These are phyloP conservation scores for Lissonota sp. DNA, from an alignment of 2,888 invertebrate species.

Conservation along the genomic window DNA sequence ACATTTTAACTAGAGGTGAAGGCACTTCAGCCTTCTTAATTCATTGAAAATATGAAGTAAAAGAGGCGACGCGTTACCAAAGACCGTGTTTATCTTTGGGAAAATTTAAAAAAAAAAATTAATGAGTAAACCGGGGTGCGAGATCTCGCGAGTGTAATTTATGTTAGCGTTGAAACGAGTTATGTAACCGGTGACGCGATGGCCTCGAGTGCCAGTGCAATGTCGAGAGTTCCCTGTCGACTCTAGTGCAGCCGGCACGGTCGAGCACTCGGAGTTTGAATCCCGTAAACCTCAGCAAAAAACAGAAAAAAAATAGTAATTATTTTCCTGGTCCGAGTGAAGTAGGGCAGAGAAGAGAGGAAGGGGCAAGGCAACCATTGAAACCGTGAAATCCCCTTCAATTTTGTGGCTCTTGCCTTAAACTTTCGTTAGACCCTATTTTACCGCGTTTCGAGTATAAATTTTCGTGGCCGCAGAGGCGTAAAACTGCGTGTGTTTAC, in stretches of 20 bases:
- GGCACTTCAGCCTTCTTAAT: not conserved
- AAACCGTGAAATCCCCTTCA: constrained; percentile 48
- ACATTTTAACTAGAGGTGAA: not conserved
- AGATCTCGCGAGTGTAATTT: constrained; percentile 11
- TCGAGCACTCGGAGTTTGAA: constrained; percentile 22
- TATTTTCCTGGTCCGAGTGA: constrained; percentile 43
- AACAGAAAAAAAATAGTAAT: constrained; percentile 43
- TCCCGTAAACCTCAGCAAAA: constrained; percentile 7
- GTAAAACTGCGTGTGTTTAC: constrained; percentile 29
- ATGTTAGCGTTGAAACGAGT: constrained; percentile 38
- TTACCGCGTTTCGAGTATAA: constrained; percentile 3
- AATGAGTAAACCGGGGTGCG: constrained; percentile 13
- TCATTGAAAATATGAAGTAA: constrained; percentile 15
- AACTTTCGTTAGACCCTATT: constrained; percentile 15
- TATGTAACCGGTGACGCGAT: constrained; percentile 36
- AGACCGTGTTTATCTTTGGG: constrained; percentile 7
- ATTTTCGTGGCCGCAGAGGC: not conserved
- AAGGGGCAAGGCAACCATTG: too few species aligned
- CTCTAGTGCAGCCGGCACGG: constrained; percentile 23
- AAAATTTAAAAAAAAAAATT: not conserved
- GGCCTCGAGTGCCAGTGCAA: constrained; percentile 19
- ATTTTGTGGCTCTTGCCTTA: constrained; percentile 34
- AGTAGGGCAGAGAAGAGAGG: not conserved
- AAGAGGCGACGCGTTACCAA: not conserved
- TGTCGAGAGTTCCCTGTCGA: constrained; percentile 23